These are phyloP conservation scores for Sciurus vulgaris DNA, from an alignment of 2,797 vertebrate genomes.

Conservation along the genomic window DNA sequence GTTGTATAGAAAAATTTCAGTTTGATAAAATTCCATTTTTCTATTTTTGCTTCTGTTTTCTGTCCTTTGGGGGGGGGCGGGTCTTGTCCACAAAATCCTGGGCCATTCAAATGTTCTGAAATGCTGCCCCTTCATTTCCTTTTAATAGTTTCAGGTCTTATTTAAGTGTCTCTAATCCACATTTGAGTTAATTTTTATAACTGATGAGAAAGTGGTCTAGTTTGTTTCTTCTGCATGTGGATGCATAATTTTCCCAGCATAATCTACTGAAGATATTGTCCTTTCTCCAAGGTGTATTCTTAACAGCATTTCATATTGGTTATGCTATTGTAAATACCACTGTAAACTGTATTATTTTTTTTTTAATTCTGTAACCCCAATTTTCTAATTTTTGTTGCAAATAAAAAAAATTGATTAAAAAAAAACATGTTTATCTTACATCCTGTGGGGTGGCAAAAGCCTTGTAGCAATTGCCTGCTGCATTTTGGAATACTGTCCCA, in stretches of 20 bases:
- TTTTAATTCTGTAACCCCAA: background rate
- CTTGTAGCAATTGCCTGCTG: slow-evolving; percentile 13
- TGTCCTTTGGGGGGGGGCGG: background rate
- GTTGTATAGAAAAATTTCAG: background rate
- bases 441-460: background rate
- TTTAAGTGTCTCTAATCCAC: background rate
- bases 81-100: background rate
- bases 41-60: background rate
- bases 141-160: background rate
- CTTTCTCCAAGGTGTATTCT: background rate
- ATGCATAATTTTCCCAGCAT: too few species aligned
- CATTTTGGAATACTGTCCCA: background rate
- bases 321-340: background rate
- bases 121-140: background rate
- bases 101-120: background rate
- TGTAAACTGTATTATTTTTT: too few species aligned
- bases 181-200: background rate
- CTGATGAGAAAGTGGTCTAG: background rate
- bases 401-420: background rate
- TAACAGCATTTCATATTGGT: background rate
- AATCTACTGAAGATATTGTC: too few species aligned
- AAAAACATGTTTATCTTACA: background rate
- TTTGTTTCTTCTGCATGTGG: background rate
- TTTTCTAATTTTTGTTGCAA: background rate
- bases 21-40: background rate